Evolutionary conservation across 2,888 invertebrate species (phyloP), one percentile per base, ranked within the genome.

Genomic region (Drosophila koepferae): DNA sequence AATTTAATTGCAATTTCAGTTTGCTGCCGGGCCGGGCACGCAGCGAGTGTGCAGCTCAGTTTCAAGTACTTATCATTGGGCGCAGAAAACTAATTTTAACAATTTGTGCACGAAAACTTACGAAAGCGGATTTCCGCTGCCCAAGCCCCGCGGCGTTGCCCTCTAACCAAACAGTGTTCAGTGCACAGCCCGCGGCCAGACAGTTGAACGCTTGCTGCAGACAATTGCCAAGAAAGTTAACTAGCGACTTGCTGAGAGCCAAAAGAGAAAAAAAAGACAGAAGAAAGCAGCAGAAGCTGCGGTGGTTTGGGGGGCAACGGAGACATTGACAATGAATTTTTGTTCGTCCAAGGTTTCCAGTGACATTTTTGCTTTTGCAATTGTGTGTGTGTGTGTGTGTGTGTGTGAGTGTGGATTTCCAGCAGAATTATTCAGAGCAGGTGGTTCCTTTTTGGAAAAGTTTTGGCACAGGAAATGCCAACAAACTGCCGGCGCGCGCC

Each of bases 31-130:
- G 54, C 41, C n/a, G 9, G 51, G 49, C 43, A 34, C 43, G 40
- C 44, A 46, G 55, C 28, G 60, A 51, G 53, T 75, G 59, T 71
- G 76, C 76, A 79, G 78, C 82, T 89, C 76, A 67, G 82, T 81
- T 81, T 86, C 77, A 87, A 81, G 86, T 74, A 80, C 74, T 88
- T 89, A 88, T 86, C 90, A 78, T 82, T 82, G 61, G 74, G 72
- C 74, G 75, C 80, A 75, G 82, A 86, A 87, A 87, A 89, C 90
- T 90, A 90, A 87, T 87, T 87, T 90, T 79, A 90, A 87, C 90
- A 87, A 87, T 88, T 87, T 87, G 86, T 83, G 88, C 83, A 80
- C 72, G 65, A 81, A 85, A 87, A 86, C 84, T 90, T 82, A 63
- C 64, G 74, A 73, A 79, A 81, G 65, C 86, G 90, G 84, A 90